These are phyloP conservation scores for Leptura quadrifasciata DNA, from an alignment of 2,888 invertebrate species.

Conservation along the genomic window DNA sequence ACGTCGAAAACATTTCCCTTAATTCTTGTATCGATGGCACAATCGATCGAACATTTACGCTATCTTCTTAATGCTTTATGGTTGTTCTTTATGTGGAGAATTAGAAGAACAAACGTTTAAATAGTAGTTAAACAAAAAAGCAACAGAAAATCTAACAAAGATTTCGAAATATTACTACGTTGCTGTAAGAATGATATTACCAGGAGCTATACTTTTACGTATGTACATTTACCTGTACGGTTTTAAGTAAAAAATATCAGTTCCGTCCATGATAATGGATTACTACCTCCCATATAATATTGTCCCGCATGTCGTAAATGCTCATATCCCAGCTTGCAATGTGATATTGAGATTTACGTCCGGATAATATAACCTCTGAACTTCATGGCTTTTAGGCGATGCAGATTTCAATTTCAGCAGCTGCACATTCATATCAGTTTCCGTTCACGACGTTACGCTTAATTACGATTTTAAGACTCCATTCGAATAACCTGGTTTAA, in stretches of 20 bases:
- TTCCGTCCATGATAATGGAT: not conserved
- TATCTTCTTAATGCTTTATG: too few species aligned
- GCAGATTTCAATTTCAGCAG: constrained; percentile 43
- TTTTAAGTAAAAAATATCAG: not conserved
- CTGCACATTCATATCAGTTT: constrained; percentile 43
- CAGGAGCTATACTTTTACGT: not conserved
- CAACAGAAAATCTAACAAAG: too few species aligned
- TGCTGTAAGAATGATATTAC: too few species aligned
- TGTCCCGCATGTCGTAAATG: constrained; percentile 31
- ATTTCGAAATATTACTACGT: too few species aligned
- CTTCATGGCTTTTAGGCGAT: constrained; percentile 47
- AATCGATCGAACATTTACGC: too few species aligned
- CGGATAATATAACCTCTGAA: constrained; percentile 52
- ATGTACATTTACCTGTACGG: not conserved
- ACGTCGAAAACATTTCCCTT: too few species aligned
- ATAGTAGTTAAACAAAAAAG: too few species aligned
- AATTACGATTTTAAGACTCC: constrained; percentile 37
- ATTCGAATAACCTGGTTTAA: constrained; percentile 1
- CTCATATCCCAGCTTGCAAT: constrained; percentile 36
- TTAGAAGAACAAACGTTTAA: too few species aligned
- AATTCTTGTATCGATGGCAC: too few species aligned
- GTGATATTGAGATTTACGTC: constrained; percentile 49
- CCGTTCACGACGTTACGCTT: constrained; percentile 32
- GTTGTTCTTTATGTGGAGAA: too few species aligned
- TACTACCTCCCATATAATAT: constrained; percentile 17